Percentiles rank a stretch among this genome's conserved stretches.
Evolutionary conservation across 2,888 invertebrate genomes (phyloP).

Genomic region (Rhogogaster chlorosoma): DNA sequence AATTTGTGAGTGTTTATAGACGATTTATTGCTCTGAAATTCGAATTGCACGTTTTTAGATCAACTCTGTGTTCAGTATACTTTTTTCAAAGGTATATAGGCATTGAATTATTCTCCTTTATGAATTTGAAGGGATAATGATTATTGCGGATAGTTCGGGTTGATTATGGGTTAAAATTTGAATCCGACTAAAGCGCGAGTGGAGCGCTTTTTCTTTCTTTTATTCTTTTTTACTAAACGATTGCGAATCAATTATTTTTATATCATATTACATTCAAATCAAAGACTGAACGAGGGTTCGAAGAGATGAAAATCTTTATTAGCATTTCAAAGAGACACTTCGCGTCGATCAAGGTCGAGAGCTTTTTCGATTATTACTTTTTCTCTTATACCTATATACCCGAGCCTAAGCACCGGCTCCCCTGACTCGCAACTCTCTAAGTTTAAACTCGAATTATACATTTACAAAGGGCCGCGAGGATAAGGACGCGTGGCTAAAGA

Average conservation of each 20-base stretch:
- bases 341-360: slow-evolving; percentile 5
- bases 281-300: slow-evolving; percentile 14
- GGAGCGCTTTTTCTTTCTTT: neutral
- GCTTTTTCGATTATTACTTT: slow-evolving; percentile 24
- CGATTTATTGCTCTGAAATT: neutral
- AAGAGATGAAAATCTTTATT: slow-evolving; percentile 27
- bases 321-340: slow-evolving; percentile 28
- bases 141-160: neutral
- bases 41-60: neutral
- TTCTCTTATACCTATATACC: neutral
- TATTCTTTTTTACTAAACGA: neutral
- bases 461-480: slow-evolving; percentile 6
- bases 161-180: neutral
- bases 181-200: neutral
- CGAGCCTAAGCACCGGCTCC: neutral
- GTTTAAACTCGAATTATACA: slow-evolving; percentile 9
- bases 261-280: neutral
- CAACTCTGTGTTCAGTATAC: neutral
- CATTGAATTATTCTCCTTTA: too few relatives aligned
- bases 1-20: neutral
- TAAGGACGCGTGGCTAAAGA: neutral
- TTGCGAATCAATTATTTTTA: slow-evolving; percentile 18
- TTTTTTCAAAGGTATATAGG: neutral
- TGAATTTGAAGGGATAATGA: neutral
- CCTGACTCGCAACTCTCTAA: neutral